A percentile compares a stretch with the other conserved stretches of the same genome.
Evolutionary conservation across 2,888 invertebrate species (phyloP).

Genomic region (Melolontha melolontha): DNA sequence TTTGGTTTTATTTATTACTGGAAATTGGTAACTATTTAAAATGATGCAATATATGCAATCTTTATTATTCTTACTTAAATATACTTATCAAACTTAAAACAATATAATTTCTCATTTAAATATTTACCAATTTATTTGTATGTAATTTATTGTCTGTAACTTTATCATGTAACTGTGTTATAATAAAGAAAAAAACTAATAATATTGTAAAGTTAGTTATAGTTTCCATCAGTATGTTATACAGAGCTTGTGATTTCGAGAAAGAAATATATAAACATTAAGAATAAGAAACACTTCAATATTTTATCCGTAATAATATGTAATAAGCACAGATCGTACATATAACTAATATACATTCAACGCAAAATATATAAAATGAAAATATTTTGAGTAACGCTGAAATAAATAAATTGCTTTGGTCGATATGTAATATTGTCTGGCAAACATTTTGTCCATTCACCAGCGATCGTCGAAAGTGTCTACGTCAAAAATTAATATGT

Average conservation of each 20-base stretch:
- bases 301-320: slow-evolving; percentile 18
- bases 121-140: slow-evolving; percentile 33
- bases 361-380: slow-evolving; percentile 18
- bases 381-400: slow-evolving; percentile 21
- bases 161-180: slow-evolving; percentile 39
- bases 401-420: slow-evolving; percentile 19
- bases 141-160: slow-evolving; percentile 37
- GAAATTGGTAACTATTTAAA: slow-evolving; percentile 30
- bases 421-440: background rate
- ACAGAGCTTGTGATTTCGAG: slow-evolving; percentile 34
- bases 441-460: slow-evolving; percentile 7
- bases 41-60: background rate
- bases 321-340: slow-evolving; percentile 34
- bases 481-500: slow-evolving; percentile 23
- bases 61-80: background rate
- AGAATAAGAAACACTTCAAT: slow-evolving; percentile 29
- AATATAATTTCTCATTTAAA: slow-evolving; percentile 18
- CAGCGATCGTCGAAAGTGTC: slow-evolving; percentile 23
- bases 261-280: slow-evolving; percentile 22
- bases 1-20: slow-evolving; percentile 37
- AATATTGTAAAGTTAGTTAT: slow-evolving; percentile 43
- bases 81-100: background rate
- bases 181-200: slow-evolving; percentile 29
- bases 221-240: slow-evolving; percentile 39
- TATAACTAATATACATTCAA: slow-evolving; percentile 30